Conservation (phyloP, 2,888 invertebrate genomes). For the Byasa hedistus region DNA sequence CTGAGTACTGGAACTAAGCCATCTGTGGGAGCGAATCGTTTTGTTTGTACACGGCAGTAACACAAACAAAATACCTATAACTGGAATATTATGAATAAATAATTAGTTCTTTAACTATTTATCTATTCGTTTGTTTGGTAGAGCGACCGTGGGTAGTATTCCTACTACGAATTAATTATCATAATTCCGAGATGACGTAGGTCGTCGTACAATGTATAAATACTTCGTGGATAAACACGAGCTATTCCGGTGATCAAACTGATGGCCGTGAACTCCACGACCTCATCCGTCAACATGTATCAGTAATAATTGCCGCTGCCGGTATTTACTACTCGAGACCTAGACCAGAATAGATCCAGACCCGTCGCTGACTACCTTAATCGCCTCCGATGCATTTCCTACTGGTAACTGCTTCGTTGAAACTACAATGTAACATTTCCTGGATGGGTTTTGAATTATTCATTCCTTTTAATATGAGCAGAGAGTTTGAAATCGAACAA, state of each 20-base stretch:
- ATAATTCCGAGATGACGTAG: constrained; percentile 50
- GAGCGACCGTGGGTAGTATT: constrained; percentile 36
- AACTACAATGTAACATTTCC: constrained; percentile 32
- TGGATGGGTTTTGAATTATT: background rate
- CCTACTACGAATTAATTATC: constrained; percentile 43
- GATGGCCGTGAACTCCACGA: constrained; percentile 60
- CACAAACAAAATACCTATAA: constrained; percentile 9
- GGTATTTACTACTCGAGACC: constrained; percentile 35
- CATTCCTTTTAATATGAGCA: background rate
- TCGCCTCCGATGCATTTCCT: constrained; percentile 39
- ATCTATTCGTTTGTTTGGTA: constrained; percentile 14
- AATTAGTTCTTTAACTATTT: constrained; percentile 18
- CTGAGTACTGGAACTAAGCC: too few relatives aligned
- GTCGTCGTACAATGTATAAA: constrained; percentile 47
- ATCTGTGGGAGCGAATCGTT: constrained; percentile 15
- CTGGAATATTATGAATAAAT: constrained; percentile 7
- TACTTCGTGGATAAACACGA: constrained; percentile 50
- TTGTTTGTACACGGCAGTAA: constrained; percentile 4
- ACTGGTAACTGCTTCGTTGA: constrained; percentile 27
- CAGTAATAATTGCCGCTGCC: constrained; percentile 46
- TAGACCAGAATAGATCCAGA: constrained; percentile 42
- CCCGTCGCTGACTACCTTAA: constrained; percentile 34
- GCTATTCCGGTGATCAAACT: constrained; percentile 43
- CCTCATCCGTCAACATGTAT: constrained; percentile 49
- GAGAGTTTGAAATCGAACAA: background rate